Conservation (phyloP, 2,113 vertebrate genomes). For the Trinectes maculatus region DNA sequence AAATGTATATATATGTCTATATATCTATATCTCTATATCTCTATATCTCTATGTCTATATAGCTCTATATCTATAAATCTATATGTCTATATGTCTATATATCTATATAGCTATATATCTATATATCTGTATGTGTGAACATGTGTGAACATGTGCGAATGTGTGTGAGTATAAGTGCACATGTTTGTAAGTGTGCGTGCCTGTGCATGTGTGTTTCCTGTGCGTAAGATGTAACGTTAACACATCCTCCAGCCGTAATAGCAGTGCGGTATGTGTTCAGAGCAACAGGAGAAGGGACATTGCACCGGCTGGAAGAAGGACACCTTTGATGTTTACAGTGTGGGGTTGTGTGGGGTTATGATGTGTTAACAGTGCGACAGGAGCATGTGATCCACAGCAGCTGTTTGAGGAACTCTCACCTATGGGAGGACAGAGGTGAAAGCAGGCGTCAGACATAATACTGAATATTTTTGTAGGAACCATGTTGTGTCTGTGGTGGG, state of each 20-base stretch:
- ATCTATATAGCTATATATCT: too few species aligned
- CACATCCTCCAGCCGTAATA: constrained; percentile 21
- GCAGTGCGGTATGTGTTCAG: constrained; percentile 27
- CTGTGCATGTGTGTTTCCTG: constrained; percentile 10
- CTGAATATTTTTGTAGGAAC: neutral
- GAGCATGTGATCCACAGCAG: constrained; percentile 61
- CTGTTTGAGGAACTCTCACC: constrained; percentile 58
- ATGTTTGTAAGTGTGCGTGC: neutral
- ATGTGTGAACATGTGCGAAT: too few species aligned
- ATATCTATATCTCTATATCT: too few species aligned
- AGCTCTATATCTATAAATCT: too few species aligned
- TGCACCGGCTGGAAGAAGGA: constrained; percentile 5
- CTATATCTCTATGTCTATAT: too few species aligned
- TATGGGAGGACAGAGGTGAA: constrained; percentile 24
- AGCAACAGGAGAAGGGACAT: constrained; percentile 19
- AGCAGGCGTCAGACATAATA: too few species aligned
- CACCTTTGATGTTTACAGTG: constrained; percentile 68
- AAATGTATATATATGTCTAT: too few species aligned
- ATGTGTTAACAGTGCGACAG: constrained; percentile 63
- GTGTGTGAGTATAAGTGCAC: neutral
- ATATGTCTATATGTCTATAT: too few species aligned
- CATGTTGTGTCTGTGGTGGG: constrained; percentile 12
- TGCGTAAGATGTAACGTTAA: constrained; percentile 28
- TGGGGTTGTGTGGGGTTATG: constrained; percentile 41
- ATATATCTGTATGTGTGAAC: too few species aligned